Evolutionary conservation across 2,113 vertebrate genomes (phyloP), one percentile per base, ranked within the genome.

Genomic region (Strix uralensis): DNA sequence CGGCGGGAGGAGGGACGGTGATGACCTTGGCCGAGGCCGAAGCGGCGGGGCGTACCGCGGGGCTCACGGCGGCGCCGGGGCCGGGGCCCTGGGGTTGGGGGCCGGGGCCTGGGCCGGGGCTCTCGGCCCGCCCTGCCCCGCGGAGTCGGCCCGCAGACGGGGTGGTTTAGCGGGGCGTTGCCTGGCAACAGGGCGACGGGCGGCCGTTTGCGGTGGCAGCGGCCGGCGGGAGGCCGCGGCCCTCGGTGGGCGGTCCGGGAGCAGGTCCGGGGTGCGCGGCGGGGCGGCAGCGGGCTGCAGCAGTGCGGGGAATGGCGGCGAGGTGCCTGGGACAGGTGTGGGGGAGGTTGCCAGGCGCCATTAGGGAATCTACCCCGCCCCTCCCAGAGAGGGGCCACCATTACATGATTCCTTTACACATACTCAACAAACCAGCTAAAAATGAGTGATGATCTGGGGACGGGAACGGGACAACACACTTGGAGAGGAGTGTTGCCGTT

Each of bases 11-110:
- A 34, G 16, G 27, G 21, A 4, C 2, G 21, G 10, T 2, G 21
- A 32, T 15, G 80, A 26, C 27, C 52, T 26, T 21, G 65, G 34
- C 52, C 13, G 27, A 47, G 34, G 34, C 32, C 6, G 7, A 26
- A 42, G 38, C 5, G 3, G 15, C 0, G 1, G 25, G 9, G 9
- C 23, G n/a, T 27, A 3, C 19, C 1, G 15, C 3, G 4, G 42
- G 15, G 42, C 27, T 9, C 9, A 7, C 1, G 13, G 21, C 25
- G 19, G 7, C 40, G 63, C 63, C 8, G 2, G 36, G 19, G n/a
- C 17, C 13, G 2, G 20, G 40, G 40, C 10, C 40, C 40, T 40
- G 40, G 40, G 42, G 44, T 16, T 13, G 44, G 44, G 44, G 44
- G 44, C 44, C 44, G 44, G 44, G 46, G 46, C 46, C 42, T 13